A percentile compares a stretch with the other conserved stretches of the same genome.
Conservation (phyloP, 2,888 invertebrate genomes). For the Dysmachus trigonus region DNA sequence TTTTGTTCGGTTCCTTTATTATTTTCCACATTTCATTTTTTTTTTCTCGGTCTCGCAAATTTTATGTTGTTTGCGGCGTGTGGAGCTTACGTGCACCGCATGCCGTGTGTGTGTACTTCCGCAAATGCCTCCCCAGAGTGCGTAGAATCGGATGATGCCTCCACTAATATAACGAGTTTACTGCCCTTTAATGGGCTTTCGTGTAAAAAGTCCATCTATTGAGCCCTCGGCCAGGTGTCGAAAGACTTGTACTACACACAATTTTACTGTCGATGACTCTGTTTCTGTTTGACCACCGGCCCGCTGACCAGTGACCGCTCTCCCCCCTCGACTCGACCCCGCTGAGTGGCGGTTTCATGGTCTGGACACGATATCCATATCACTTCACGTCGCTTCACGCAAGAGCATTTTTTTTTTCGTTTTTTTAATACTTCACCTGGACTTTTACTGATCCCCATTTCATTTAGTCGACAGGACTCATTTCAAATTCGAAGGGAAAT, state of each 20-base stretch:
- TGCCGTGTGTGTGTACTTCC: not conserved
- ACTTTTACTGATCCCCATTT: not conserved
- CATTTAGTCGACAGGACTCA: not conserved
- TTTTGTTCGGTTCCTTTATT: not conserved
- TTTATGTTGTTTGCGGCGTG: not conserved
- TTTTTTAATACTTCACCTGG: not conserved
- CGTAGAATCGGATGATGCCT: constrained; percentile 4
- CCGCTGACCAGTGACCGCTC: not conserved
- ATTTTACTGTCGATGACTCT: constrained; percentile 16
- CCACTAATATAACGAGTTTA: constrained; percentile 33
- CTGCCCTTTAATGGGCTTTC: constrained; percentile 39
- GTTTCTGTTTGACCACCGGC: not conserved
- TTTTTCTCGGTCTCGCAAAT: not conserved
- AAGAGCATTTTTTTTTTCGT: not conserved
- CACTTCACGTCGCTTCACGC: not conserved
- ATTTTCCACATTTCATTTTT: not conserved
- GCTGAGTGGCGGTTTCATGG: not conserved
- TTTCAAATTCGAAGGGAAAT: not conserved
- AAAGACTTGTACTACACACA: constrained; percentile 23
- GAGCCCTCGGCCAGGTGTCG: constrained; percentile 22
- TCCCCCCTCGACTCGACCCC: not conserved
- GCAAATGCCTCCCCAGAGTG: constrained; percentile 29
- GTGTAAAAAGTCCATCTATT: constrained; percentile 39
- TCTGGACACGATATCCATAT: not conserved
- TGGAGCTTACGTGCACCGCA: not conserved